Percentiles rank a stretch among this genome's conserved stretches.
Conservation (phyloP, 1,140 invertebrate species). For the Drosophila mayri region DNA sequence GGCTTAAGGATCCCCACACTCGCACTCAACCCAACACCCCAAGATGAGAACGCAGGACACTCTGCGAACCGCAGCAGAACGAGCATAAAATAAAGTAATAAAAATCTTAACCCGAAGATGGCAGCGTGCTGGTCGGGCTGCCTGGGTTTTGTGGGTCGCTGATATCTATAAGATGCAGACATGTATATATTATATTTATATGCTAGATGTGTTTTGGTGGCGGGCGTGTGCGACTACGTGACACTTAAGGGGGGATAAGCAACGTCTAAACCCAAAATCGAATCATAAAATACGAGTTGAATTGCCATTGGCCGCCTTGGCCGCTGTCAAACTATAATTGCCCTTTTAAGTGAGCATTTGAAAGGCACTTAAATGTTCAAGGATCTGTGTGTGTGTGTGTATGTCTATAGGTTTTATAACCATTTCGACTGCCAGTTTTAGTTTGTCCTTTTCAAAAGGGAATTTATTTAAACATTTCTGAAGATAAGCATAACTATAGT, state of each 20-base stretch:
- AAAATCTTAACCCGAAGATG: slow-evolving; percentile 70
- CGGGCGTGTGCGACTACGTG: slow-evolving; percentile 54
- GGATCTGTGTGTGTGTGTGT: neutral
- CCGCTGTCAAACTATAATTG: slow-evolving; percentile 67
- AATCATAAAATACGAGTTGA: slow-evolving; percentile 75
- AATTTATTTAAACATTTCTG: neutral
- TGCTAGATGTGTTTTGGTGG: slow-evolving; percentile 35
- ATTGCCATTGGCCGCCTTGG: slow-evolving; percentile 48
- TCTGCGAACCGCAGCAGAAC: slow-evolving; percentile 50
- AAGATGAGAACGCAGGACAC: slow-evolving; percentile 13
- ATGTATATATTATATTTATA: slow-evolving; percentile 60
- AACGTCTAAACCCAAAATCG: slow-evolving; percentile 69
- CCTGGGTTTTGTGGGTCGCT: slow-evolving; percentile 20
- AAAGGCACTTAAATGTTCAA: slow-evolving; percentile 22
- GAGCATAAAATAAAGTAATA: slow-evolving; percentile 83
- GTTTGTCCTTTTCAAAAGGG: neutral
- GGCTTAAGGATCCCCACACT: slow-evolving; percentile 58
- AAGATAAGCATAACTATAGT: neutral
- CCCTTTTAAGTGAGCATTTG: slow-evolving; percentile 60
- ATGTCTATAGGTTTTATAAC: neutral
- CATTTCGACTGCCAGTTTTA: neutral
- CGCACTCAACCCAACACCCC: neutral
- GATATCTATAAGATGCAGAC: slow-evolving; percentile 73
- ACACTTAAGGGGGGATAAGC: slow-evolving; percentile 78
- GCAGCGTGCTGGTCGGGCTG: slow-evolving; percentile 4